Evolutionary conservation across 2,113 vertebrate genomes (phyloP), one percentile per base, ranked within the genome.

Genomic region (Myiagra hebetior): DNA sequence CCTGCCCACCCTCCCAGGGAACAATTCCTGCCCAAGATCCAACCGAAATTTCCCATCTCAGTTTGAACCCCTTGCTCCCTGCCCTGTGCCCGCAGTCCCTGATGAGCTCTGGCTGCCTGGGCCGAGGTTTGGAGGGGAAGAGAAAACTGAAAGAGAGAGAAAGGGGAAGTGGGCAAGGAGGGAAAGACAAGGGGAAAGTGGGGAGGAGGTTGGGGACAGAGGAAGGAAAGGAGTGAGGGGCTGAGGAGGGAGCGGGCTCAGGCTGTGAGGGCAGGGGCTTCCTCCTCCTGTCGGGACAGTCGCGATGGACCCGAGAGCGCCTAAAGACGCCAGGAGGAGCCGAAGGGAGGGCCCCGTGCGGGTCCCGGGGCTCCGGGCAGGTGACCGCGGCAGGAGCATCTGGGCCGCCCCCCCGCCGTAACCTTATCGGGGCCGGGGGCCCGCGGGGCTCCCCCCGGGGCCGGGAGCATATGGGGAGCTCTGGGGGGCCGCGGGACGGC

Each of bases 381-480:
- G 69, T 80, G 88, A 67, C 50, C 49, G 41, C 17, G 14, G 44
- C 50, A 83, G 87, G 85, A 95, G 85, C 97, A 96, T 82, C 93
- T 87, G 95, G 94, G n/a, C 11, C 33, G 5, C 26, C 50, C 57
- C 33, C 47, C 27, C 2, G 7, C 89, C 11, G 97, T 85, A 97
- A 97, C 91, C 39, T 46, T 26, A 95, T 10, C 69, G 23, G 53
- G 46, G 82, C 87, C 62, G 55, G 79, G 75, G 53, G 49, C 77
- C 92, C 72, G 87, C 14, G 83, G 89, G 68, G 65, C 78, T 7
- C 74, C 59, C 30, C 6, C 27, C 14, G 16, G 13, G 19, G 65
- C 63, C 7, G 60, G 50, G 16, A 91, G 79, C 97, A 97, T 87
- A 96, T 94, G 97, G 97, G 92, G 68, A 76, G 19, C 35, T 56